Percentiles rank a stretch among this genome's conserved stretches.
These are phyloP conservation scores for Phaenicophaeus curvirostris DNA, from an alignment of 2,797 vertebrate species.

Conservation along the genomic window DNA sequence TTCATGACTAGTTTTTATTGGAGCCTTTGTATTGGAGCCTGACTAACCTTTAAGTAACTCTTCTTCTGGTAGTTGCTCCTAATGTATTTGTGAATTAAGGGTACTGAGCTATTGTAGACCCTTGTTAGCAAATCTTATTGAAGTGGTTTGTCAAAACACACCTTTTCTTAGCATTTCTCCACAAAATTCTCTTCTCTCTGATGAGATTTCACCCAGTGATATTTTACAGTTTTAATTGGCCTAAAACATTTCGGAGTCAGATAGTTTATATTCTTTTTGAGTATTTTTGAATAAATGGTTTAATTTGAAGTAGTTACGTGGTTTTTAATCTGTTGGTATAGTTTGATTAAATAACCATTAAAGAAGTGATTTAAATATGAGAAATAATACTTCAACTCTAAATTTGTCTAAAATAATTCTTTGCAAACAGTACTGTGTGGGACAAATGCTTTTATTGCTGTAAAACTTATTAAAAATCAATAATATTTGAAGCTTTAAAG, in stretches of 20 bases:
- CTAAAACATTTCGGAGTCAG: background rate
- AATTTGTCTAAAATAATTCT: background rate
- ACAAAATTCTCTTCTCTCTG: background rate
- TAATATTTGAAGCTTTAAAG: background rate
- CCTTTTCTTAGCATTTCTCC: background rate
- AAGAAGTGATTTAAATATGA: background rate
- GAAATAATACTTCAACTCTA: background rate
- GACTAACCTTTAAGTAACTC: background rate
- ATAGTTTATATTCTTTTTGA: background rate
- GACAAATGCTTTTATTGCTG: background rate
- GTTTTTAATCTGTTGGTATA: background rate
- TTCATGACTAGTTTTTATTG: background rate
- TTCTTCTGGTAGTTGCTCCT: background rate
- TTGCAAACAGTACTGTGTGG: background rate
- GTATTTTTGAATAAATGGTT: background rate
- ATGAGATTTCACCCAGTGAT: background rate
- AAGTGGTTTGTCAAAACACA: background rate
- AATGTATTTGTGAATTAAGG: background rate
- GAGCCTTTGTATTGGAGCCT: background rate
- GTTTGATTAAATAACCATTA: background rate
- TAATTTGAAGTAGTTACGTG: background rate
- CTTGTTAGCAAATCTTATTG: background rate
- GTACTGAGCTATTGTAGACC: background rate
- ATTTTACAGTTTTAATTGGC: background rate
- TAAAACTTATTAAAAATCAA: fast-evolving